These are phyloP conservation scores for Colletes gigas DNA, from an alignment of 1,140 invertebrate species.

Conservation along the genomic window DNA sequence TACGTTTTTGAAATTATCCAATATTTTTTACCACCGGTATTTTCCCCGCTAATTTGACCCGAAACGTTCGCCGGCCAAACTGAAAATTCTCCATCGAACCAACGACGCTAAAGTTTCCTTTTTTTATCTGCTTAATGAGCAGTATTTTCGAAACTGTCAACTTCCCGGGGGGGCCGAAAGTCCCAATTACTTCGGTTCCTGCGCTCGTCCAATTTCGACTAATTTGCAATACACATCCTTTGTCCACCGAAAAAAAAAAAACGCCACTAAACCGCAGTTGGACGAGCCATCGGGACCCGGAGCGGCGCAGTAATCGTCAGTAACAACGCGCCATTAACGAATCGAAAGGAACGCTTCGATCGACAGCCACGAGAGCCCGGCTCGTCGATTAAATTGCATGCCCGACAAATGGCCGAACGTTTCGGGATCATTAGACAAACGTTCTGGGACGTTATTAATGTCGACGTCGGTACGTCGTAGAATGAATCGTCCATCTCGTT, in stretches of 20 bases:
- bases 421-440: slow-evolving; percentile 62
- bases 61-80: too few relatives aligned
- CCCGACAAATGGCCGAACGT: slow-evolving; percentile 52
- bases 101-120: too few relatives aligned
- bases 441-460: slow-evolving; percentile 54
- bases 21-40: too few relatives aligned
- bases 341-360: slow-evolving; percentile 37
- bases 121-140: too few relatives aligned
- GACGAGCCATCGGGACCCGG: neutral
- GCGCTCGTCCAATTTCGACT: neutral
- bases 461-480: slow-evolving; percentile 43
- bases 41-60: too few relatives aligned
- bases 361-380: slow-evolving; percentile 10
- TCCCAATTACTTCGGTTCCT: neutral
- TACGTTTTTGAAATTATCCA: too few relatives aligned
- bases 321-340: slow-evolving; percentile 46
- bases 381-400: slow-evolving; percentile 54
- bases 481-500: slow-evolving; percentile 55
- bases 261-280: neutral
- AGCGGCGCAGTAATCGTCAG: slow-evolving; percentile 26
- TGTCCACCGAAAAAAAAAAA: too few relatives aligned
- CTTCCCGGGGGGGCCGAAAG: neutral
- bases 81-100: too few relatives aligned
- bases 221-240: slow-evolving; percentile 7
- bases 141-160: too few relatives aligned